Base-by-base conservation (phyloP, 2,113 vertebrate genomes). In the Sprattus sprattus region DNA sequence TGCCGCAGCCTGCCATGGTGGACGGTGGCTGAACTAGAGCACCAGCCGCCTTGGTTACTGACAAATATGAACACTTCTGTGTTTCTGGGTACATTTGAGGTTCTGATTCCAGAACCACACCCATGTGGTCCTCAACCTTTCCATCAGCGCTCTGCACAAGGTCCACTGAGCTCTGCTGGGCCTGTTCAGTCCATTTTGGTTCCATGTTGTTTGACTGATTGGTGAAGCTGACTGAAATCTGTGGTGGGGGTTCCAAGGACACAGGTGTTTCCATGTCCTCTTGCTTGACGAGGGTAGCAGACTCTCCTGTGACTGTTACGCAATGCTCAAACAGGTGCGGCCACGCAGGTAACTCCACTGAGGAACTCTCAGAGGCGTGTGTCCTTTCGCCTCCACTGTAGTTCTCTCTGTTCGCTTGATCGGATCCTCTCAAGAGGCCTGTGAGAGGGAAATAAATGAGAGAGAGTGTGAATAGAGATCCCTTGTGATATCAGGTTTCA, bases 261-360 rank as follows among this genome's bases (percentile, higher is more conserved):
- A 90, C 67, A 6, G 92, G 94, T 50, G 95, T 93, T 28, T 94
- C 91, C 86, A 95, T 95, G 92, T 95, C 94, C 83, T 97, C 97
- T 0, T 93, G 95, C 54, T 98, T 95, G 4, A 98, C 97, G 84
- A 98, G 91, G 93, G 99, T 97, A 87, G 93, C 89, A 0, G 96
- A 96, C 89, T 96, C 96, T 91, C 97, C 96, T 0, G 95, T 95
- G 92, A 98, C 99, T 89, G 86, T 93, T 88, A 92, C 94, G 91
- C 95, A 97, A 91, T 99, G 98, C 82, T 95, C 95, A 89, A 95
- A 91, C 90, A 99, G 94, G 91, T 99, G 96, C 0, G 95, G 90
- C 97, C 96, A 97, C 89, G 96, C 95, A 95, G 97, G 97, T 95
- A 99, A 99, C 92, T 99, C 97, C 0, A 96, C 97, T 0, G 97